Percentiles rank a stretch among this genome's conserved stretches.
phyloP scores from a whole-genome alignment of 1,140 invertebrate species.

The Odontomachus brunneus region DNA sequence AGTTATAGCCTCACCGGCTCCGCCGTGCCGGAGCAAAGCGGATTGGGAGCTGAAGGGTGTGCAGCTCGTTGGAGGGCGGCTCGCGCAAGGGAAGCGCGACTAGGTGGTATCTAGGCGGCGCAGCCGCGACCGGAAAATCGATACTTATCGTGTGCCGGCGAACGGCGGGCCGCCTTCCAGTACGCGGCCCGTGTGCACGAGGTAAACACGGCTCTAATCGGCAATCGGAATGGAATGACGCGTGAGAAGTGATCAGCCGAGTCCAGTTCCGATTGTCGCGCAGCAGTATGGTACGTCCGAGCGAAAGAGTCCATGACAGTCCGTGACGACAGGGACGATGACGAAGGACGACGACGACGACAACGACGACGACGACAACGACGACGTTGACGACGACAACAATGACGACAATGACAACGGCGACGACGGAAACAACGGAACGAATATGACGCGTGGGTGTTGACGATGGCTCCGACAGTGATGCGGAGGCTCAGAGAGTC shows the following conservation, averaged over 20 bases:
- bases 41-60: conserved; percentile 62
- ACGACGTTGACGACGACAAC: not conserved
- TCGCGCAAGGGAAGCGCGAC: conserved; percentile 49
- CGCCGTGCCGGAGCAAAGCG: conserved; percentile 52
- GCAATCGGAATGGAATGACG: conserved; percentile 80
- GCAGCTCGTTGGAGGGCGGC: conserved; percentile 37
- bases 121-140: conserved; percentile 79
- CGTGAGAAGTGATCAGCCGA: conserved; percentile 42
- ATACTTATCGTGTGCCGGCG: conserved; percentile 82
- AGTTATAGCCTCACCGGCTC: conserved; percentile 40
- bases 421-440: not conserved
- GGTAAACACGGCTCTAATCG: conserved; percentile 81
- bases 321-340: too few relatives aligned
- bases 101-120: conserved; percentile 75
- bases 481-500: not conserved
- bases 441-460: not conserved
- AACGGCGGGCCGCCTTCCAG: conserved; percentile 80
- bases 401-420: not conserved
- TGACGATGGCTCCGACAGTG: not conserved
- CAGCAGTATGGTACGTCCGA: conserved; percentile 76
- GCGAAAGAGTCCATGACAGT: too few relatives aligned
- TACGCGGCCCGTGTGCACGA: conserved; percentile 83
- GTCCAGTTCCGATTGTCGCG: conserved; percentile 32
- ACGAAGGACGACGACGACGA: not conserved
- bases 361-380: not conserved